Evolutionary conservation across 2,888 invertebrate species (phyloP).

Genomic region (Thyatira batis): DNA sequence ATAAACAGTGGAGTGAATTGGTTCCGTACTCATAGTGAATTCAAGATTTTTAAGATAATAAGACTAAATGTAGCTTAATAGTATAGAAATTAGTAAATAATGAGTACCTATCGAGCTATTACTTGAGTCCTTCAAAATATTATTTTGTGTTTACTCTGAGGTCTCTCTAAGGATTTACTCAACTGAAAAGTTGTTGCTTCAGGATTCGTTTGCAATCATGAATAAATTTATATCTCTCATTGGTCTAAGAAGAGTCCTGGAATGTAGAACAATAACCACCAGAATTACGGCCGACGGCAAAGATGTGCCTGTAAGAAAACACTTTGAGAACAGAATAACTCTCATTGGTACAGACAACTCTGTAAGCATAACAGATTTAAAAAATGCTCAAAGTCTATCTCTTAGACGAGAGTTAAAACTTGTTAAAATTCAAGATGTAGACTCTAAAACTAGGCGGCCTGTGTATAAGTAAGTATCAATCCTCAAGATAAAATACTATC

Average conservation of each 20-base stretch:
- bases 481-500: too few species aligned
- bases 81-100: too few species aligned
- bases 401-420: conserved; percentile 86
- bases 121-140: too few species aligned
- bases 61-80: too few species aligned
- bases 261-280: conserved; percentile 48
- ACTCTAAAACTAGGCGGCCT: conserved; percentile 85
- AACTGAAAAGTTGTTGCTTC: too few species aligned
- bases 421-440: conserved; percentile 85
- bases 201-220: conserved; percentile 29
- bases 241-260: conserved; percentile 42
- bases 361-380: conserved; percentile 83
- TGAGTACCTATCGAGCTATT: too few species aligned
- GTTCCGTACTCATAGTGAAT: too few species aligned
- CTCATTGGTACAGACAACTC: conserved; percentile 83
- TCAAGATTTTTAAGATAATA: too few species aligned
- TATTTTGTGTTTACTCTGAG: too few species aligned
- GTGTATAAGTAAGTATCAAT: conserved; percentile 82
- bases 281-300: conserved; percentile 68
- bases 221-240: conserved; percentile 52
- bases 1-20: too few species aligned
- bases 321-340: conserved; percentile 82
- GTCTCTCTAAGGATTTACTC: too few species aligned
- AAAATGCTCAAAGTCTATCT: conserved; percentile 87
- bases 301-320: conserved; percentile 69